Conservation (phyloP, 2,888 invertebrate genomes). For the Muscina levida region DNA sequence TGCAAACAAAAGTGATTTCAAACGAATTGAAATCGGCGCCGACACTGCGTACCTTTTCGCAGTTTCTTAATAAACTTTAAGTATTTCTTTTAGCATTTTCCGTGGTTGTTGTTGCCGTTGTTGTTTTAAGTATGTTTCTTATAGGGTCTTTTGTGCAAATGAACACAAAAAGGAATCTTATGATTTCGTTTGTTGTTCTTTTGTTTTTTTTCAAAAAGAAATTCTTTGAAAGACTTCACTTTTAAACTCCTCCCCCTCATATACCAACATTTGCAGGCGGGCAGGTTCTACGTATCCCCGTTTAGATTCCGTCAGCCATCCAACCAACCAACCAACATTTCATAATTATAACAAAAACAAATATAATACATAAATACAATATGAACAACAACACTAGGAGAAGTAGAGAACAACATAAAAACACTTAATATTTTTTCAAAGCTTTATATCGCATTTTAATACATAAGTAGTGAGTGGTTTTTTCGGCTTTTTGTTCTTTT, state of each 20-base stretch:
- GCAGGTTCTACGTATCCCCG: neutral
- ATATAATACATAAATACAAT: conserved; percentile 13
- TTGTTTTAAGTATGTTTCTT: conserved; percentile 5
- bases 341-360: conserved; percentile 38
- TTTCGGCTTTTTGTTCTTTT: neutral
- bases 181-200: conserved; percentile 60
- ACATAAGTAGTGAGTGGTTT: conserved; percentile 18
- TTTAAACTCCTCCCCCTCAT: neutral
- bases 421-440: conserved; percentile 39
- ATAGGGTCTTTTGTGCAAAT: neutral
- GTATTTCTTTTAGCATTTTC: conserved; percentile 35
- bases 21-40: conserved; percentile 32
- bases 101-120: neutral
- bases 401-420: conserved; percentile 14
- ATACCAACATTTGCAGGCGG: too few relatives aligned
- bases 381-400: neutral
- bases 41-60: conserved; percentile 43
- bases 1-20: conserved; percentile 34
- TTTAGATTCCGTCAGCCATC: neutral
- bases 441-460: conserved; percentile 30
- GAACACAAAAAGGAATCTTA: conserved; percentile 54
- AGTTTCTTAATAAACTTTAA: conserved; percentile 43
- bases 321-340: neutral
- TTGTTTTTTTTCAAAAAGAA: conserved; percentile 55
- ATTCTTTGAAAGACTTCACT: conserved; percentile 53